Evolutionary conservation across 2,797 vertebrate genomes (phyloP), one percentile per base, ranked within the genome.

Genomic region (Poeciliopsis presidionis): DNA sequence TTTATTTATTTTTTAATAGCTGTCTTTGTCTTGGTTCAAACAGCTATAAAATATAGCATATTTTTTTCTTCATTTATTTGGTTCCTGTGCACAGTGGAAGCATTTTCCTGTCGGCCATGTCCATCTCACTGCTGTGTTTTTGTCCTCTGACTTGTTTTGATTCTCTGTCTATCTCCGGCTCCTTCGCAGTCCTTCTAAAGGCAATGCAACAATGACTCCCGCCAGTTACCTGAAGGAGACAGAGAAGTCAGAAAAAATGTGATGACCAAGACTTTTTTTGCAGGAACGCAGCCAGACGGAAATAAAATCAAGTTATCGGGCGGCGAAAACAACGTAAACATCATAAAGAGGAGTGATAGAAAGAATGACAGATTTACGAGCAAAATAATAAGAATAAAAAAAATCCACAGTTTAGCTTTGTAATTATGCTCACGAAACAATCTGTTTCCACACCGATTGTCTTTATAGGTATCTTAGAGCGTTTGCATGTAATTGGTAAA

Each of bases 81-180:
- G 89, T 94, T 95, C 95, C 96, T 96, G 96, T 97, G 97, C 97
- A 97, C 98, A 92, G 89, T 96, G 96, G 97, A 97, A 97, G 96
- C 96, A 94, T 97, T 95, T 95, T 96, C 95, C 85, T 83, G 85
- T 87, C 86, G 79, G 85, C 87, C 91, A 90, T 89, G 84, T 92
- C 91, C 89, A 77, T 80, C 84, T 91, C 77, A 84, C 86, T 84
- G 90, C 61, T 82, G 20, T 82, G 36, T 84, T 76, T 76, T 55
- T 82, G 75, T 67, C 72, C 65, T 79, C 69, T 0, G 45, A 88
- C 75, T 47, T 41, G 22, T 87, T 88, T 87, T 53, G 77, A 88
- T 84, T 87, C 74, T 82, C 77, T 79, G 70, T n/a, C 73, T 88
- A 84, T 89, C 79, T 87, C 87, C 81, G 79, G 95, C 92, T 93